Evolutionary conservation across 1,140 invertebrate species (phyloP), one percentile per base, ranked within the genome.

Genomic region (Maniola jurtina): DNA sequence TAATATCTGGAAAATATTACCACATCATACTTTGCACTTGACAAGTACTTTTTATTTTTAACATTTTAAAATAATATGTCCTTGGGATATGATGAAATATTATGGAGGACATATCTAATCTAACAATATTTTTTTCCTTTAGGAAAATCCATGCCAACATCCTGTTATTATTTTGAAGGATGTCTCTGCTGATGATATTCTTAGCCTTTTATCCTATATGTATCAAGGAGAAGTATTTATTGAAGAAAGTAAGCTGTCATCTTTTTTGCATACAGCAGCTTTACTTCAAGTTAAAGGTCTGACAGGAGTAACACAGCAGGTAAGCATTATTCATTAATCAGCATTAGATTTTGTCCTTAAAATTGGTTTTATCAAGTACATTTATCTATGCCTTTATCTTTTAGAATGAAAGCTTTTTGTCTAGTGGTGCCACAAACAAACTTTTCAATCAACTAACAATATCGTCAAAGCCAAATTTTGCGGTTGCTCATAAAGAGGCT

Each of bases 111-210:
- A 8, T n/a, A 45, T n/a, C 57, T 6, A 25, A 47, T 40, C 38
- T 58, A 9, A 58, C 40, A 62, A 15, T 2, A 38, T 66, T 65
- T 61, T 71, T 16, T 73, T 45, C 67, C 86, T 88, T 57, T 70
- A 93, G 93, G 95, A 96, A 87, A 96, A 96, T 90, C 96, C 95
- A 67, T 96, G 95, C 87, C 94, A 95, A 68, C 96, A 97, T 92
- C 96, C 95, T 34, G 95, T 96, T 47, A 94, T 96, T 54, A 95
- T 96, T 71, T 83, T 96, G 52, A 95, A 95, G 90, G 94, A 95
- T 91, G 93, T 95, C 14, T 89, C 92, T 34, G 92, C 94, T 71
- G 85, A 91, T 73, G 94, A 95, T 79, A 91, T 96, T 55, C 91
- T 93, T 45, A 93, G 94, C 55, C 91, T 96, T 45, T 86, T 96